Evolutionary conservation across 2,888 invertebrate species (phyloP).

Genomic region (Scaptomyza tumidula): DNA sequence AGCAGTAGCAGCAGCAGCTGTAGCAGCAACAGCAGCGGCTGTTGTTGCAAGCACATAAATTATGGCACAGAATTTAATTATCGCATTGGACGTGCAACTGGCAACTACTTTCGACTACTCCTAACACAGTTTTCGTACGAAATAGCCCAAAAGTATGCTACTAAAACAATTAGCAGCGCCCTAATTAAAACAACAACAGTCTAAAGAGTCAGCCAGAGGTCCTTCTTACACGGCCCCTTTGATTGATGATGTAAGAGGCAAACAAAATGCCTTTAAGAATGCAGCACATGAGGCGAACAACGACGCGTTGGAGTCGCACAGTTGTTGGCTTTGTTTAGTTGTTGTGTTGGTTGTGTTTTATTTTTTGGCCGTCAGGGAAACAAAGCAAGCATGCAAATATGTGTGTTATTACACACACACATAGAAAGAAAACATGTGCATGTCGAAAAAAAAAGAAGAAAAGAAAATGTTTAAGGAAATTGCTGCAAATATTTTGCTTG

Average conservation of each 20-base stretch:
- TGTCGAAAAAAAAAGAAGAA: conserved; percentile 57
- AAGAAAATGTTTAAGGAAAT: conserved; percentile 80
- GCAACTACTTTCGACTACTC: conserved; percentile 28
- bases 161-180: conserved; percentile 76
- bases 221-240: conserved; percentile 47
- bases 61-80: conserved; percentile 72
- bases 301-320: conserved; percentile 46
- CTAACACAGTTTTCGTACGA: conserved; percentile 65
- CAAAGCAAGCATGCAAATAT: conserved; percentile 61
- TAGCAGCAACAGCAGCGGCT: conserved; percentile 55
- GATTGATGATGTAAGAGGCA: conserved; percentile 67
- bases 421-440: conserved; percentile 3
- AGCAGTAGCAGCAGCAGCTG: conserved; percentile 42
- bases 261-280: conserved; percentile 62
- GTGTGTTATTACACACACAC: conserved; percentile 51
- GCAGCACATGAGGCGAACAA: conserved; percentile 54
- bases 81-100: conserved; percentile 63
- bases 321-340: conserved; percentile 36
- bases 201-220: conserved; percentile 4
- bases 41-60: conserved; percentile 66
- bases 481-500: conserved; percentile 81
- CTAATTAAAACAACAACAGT: conserved; percentile 73
- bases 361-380: conserved; percentile 53
- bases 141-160: conserved; percentile 71
- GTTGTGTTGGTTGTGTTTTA: conserved; percentile 21